Conservation (phyloP, 1,140 invertebrate genomes). For the Nasonia vitripennis region DNA sequence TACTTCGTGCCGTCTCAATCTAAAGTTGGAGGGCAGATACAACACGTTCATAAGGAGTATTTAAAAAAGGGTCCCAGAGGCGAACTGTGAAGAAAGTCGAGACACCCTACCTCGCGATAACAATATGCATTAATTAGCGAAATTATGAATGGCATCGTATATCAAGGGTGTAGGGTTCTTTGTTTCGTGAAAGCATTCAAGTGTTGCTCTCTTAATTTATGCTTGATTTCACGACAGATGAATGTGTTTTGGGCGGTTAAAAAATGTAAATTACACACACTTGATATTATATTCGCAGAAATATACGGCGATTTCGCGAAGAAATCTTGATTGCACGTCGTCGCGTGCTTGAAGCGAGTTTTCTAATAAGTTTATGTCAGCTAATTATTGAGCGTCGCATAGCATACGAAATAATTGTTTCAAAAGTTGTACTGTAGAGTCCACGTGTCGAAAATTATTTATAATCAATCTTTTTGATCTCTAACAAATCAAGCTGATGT, state of each 20-base stretch:
- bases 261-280: not conserved
- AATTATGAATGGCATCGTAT: not conserved
- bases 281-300: not conserved
- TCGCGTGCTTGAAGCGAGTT: no score
- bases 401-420: not conserved
- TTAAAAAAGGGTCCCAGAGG: not conserved
- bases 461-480: no score
- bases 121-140: not conserved
- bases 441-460: not conserved
- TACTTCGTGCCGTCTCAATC: not conserved
- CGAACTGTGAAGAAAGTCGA: not conserved
- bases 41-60: slow-evolving; percentile 1
- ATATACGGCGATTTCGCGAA: not conserved
- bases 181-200: not conserved
- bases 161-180: not conserved
- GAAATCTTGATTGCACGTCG: not conserved
- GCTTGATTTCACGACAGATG: not conserved
- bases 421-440: not conserved
- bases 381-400: not conserved
- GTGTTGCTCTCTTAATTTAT: not conserved
- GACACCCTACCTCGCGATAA: not conserved
- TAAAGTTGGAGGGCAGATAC: not conserved
- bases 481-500: no score
- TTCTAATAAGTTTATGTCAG: no score
- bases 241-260: not conserved